phyloP scores from a whole-genome alignment of 2,888 invertebrate species.

The Anodontia alba region DNA sequence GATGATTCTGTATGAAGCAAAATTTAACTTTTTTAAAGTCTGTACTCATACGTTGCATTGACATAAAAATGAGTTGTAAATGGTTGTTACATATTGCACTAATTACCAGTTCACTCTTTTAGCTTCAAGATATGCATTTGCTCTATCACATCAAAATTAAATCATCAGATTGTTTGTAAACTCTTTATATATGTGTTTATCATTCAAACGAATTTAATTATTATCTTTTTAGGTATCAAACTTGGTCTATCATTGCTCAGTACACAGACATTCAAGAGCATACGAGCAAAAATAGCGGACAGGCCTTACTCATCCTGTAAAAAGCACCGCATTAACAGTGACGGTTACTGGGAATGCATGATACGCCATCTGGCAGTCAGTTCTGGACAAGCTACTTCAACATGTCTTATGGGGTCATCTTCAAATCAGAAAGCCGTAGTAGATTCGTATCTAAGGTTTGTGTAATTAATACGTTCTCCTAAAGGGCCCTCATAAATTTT shows the following conservation, averaged over 20 bases:
- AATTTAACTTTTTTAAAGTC: no score
- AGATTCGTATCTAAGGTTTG: conserved; percentile 86
- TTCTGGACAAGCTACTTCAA: conserved; percentile 89
- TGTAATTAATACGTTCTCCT: neutral
- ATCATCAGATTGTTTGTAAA: no score
- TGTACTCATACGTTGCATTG: no score
- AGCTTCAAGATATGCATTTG: no score
- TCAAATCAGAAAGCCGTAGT: conserved; percentile 87
- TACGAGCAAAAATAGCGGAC: conserved; percentile 50
- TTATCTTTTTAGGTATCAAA: conserved; percentile 56
- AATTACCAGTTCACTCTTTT: no score
- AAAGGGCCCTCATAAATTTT: neutral
- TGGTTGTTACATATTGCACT: no score
- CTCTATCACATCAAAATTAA: no score
- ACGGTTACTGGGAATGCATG: conserved; percentile 69
- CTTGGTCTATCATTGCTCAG: conserved; percentile 49
- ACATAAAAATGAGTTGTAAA: no score
- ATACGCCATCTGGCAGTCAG: conserved; percentile 59
- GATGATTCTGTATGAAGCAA: no score
- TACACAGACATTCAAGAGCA: conserved; percentile 60
- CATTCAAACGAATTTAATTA: no score
- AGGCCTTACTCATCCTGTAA: conserved; percentile 62
- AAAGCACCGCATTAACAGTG: conserved; percentile 59
- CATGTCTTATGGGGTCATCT: conserved; percentile 89
- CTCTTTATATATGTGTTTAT: no score